Percentiles rank a stretch among this genome's conserved stretches.
Evolutionary conservation across 2,888 invertebrate species (phyloP).

Genomic region (Tanytarsus gracilentus): DNA sequence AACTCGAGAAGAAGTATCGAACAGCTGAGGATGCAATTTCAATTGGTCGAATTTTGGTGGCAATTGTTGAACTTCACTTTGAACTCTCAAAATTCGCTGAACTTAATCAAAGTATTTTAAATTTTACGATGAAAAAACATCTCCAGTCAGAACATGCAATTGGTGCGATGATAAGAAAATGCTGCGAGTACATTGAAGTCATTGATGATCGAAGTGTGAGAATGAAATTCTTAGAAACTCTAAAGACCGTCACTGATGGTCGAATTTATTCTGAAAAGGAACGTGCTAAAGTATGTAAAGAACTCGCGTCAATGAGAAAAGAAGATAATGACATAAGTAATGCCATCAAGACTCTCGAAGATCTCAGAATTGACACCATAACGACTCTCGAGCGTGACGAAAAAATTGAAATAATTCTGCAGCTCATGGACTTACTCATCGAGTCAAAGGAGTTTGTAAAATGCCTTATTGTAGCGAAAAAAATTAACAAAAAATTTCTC

Average conservation of each 20-base stretch:
- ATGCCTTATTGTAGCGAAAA: conserved; percentile 92
- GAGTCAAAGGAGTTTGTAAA: conserved; percentile 86
- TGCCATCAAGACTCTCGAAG: conserved; percentile 83
- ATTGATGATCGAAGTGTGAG: conserved; percentile 74
- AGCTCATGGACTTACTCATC: conserved; percentile 90
- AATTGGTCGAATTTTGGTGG: conserved; percentile 75
- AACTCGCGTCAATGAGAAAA: conserved; percentile 65
- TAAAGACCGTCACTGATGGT: conserved; percentile 84
- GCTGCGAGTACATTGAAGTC: conserved; percentile 75
- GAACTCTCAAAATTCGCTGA: conserved; percentile 80
- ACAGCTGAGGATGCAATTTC: conserved; percentile 85
- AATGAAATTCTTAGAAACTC: conserved; percentile 82
- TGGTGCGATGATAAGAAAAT: conserved; percentile 85
- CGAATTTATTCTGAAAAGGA: conserved; percentile 98
- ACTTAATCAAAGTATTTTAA: conserved; percentile 80
- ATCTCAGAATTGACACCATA: conserved; percentile 78
- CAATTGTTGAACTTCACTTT: conserved; percentile 76
- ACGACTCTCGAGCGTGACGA: conserved; percentile 92
- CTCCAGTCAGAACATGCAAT: conserved; percentile 89
- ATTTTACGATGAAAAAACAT: conserved; percentile 72
- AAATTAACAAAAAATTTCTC: conserved; percentile 88
- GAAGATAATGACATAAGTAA: conserved; percentile 65
- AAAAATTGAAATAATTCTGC: conserved; percentile 85
- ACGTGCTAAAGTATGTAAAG: conserved; percentile 80
- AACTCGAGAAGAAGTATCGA: conserved; percentile 33